Evolutionary conservation across 2,113 vertebrate genomes (phyloP), one percentile per base, ranked within the genome.

Genomic region (Lophotis ruficrista): DNA sequence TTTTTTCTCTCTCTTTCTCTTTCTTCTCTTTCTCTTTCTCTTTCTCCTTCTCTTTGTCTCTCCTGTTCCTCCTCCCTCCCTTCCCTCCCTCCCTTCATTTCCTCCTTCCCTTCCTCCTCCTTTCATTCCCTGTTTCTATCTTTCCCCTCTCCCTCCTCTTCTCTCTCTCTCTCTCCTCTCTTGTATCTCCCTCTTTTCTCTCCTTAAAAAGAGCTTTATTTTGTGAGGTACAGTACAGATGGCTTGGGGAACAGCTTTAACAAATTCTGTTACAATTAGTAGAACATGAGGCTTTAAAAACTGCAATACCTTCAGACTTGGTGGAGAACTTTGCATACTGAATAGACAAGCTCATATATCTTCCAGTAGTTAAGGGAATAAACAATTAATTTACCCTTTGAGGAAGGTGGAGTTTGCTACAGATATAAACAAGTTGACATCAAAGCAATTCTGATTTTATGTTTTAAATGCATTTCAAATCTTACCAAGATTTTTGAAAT

Each of bases 1-100:
- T 24, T 6, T 17, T 47, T 27, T 15, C 41, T 76, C 21, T 56
- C 24, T 19, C 25, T 20, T 7, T 5, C 28, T 27, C 12, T 17
- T 28, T 12, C 11, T 9, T 27, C 4, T 12, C 7, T 28, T 28
- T n/a, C 2, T 7, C 2, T 5, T 4, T 33, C 14, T 4, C 4
- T 3, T 23, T 12, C 2, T 2, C 35, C 4, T 17, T 24, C 22
- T 4, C 14, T 47, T 11, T 16, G 31, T 48, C 16, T 75, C 7
- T 33, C 23, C 41, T 41, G 41, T 21, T 9, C 30, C 10, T 56
- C 4, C 27, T 6, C 14, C 23, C 33, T 5, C 6, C 22, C 20
- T 4, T n/a, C n/a, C n/a, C n/a, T n/a, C n/a, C 12, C 2, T 33
- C 1, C 22, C 4, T 17, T 23, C 12, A 1, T 7, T 22, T 9